A percentile compares a stretch with the other conserved stretches of the same genome.
These are phyloP conservation scores for Crepidodera aurea DNA, from an alignment of 2,888 invertebrate genomes.

Conservation along the genomic window DNA sequence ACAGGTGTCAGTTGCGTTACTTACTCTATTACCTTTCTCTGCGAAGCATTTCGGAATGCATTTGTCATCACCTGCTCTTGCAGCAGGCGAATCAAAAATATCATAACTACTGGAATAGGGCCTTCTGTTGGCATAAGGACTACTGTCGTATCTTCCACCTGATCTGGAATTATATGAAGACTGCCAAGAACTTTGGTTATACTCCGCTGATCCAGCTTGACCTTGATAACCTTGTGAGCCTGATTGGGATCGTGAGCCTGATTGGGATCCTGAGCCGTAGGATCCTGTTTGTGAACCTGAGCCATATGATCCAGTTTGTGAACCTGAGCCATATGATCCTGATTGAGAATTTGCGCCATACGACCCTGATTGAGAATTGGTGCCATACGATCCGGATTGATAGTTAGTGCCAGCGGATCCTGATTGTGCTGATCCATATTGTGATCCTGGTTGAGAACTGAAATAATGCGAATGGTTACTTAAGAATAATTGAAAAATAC, in stretches of 20 bases:
- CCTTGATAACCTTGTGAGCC: conserved; percentile 51
- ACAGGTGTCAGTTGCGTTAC: no score
- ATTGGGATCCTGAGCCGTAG: conserved; percentile 17
- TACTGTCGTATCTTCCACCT: conserved; percentile 44
- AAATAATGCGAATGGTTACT: background rate
- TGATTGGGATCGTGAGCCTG: conserved; percentile 36
- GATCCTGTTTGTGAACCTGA: conserved; percentile 25
- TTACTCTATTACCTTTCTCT: conserved; percentile 82
- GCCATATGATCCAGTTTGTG: conserved; percentile 28
- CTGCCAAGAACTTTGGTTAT: conserved; percentile 17
- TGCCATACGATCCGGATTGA: conserved; percentile 9
- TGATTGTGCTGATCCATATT: conserved; percentile 10
- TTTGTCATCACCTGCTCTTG: conserved; percentile 67
- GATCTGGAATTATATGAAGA: conserved; percentile 56
- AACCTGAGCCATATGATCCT: conserved; percentile 26
- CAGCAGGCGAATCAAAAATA: conserved; percentile 61
- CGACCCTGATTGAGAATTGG: background rate
- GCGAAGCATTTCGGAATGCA: conserved; percentile 89
- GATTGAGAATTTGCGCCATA: conserved; percentile 5
- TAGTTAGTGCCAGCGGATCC: background rate
- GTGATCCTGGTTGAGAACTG: conserved; percentile 4
- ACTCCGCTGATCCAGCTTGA: conserved; percentile 5
- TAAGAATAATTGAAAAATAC: background rate
- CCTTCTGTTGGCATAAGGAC: conserved; percentile 52
- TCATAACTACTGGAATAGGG: conserved; percentile 63